A percentile compares a stretch with the other conserved stretches of the same genome.
Conservation (phyloP, 2,113 vertebrate species). For the Cyprinus carpio region DNA sequence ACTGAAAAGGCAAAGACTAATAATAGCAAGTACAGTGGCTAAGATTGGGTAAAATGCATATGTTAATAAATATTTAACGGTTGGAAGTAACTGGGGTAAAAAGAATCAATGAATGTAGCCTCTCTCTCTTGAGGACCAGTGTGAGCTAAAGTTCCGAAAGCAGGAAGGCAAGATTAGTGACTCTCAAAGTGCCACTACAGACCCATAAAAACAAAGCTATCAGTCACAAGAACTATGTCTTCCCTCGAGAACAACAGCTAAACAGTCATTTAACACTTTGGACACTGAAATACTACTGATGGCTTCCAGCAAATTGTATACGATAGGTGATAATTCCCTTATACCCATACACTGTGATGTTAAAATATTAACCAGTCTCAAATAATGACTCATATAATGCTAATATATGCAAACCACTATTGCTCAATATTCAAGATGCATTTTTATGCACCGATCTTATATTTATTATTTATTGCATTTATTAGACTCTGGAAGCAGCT, state of each 20-base stretch:
- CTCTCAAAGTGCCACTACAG: conserved; percentile 1
- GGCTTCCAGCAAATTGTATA: not conserved
- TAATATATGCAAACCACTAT: not conserved
- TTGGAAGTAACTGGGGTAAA: not conserved
- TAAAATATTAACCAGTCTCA: not conserved
- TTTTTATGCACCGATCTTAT: not conserved
- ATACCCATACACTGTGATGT: not conserved
- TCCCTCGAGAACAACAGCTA: conserved; percentile 17
- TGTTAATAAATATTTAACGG: conserved; percentile 10
- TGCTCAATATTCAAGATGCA: not conserved
- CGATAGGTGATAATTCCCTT: not conserved
- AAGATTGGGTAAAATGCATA: conserved; percentile 16
- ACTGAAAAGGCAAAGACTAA: not conserved
- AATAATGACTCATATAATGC: not conserved
- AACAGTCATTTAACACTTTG: conserved; percentile 17
- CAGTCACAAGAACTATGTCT: conserved; percentile 9
- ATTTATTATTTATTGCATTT: not conserved
- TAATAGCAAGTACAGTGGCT: conserved; percentile 20
- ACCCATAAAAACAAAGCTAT: conserved; percentile 21
- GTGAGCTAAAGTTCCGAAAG: conserved; percentile 6
- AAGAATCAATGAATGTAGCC: not conserved
- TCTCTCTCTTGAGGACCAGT: not conserved
- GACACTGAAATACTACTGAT: conserved; percentile 1
- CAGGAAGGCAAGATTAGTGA: conserved; percentile 31
- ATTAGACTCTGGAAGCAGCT: conserved; percentile 4